Base-by-base conservation (phyloP, 2,113 vertebrate genomes). In the Nothobranchius kuhntae region DNA sequence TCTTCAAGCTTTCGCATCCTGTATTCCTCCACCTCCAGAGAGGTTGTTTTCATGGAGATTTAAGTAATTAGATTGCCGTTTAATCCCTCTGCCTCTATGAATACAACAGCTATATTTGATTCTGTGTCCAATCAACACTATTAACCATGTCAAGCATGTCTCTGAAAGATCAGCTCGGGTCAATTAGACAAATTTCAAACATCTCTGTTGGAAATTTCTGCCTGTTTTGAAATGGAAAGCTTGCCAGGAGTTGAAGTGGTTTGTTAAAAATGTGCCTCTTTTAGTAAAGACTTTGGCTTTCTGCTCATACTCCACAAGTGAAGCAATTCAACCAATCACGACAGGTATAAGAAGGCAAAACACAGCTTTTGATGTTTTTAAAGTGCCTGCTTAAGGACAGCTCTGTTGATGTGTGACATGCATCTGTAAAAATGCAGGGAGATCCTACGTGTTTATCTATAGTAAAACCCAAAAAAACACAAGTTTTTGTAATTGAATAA, bases 51-150 rank as follows among this genome's bases (percentile, higher is more conserved):
- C 83, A 87, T 79, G 84, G 83, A 86, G 87, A 86, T 87, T 66
- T 65, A 21, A 81, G 73, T 89, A 91, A 93, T 91, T 91, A 89
- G 86, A 93, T 91, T 87, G 78, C 30, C 65, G 71, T 89, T 89
- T 91, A 92, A 91, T 91, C 91, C 86, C 61, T 57, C 66, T 68
- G 78, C 78, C 81, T 81, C 65, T 80, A 78, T 83, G 87, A 91
- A 89, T 78, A 65, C 68, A 73, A 85, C 73, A 65, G 86, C 87
- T 92, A 84, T 88, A 91, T 92, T 91, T 90, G 86, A 89, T 86
- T 90, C 82, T 84, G 80, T 87, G 84, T 88, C 89, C 76, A 84
- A 86, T 90, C 75, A 62, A 69, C 75, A 45, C 73, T 72, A 85
- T 88, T 86, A 81, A 73, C 42, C 78, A 63, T 79, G 77, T 72